Evolutionary conservation across 2,888 invertebrate species (phyloP).

Genomic region (Desoria tigrina): DNA sequence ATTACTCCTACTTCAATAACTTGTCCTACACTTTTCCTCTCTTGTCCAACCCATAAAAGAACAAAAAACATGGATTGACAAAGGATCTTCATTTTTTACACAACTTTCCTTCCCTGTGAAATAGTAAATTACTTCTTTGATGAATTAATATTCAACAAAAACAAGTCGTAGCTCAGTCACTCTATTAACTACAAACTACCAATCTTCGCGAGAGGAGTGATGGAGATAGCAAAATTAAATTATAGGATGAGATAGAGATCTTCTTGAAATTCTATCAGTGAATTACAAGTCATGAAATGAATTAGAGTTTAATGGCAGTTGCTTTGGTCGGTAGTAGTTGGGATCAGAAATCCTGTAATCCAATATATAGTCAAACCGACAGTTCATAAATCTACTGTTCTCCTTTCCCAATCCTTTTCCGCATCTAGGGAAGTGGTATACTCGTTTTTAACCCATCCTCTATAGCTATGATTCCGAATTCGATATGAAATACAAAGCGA

Average conservation of each 20-base stretch:
- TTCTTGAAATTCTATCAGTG: constrained; percentile 4
- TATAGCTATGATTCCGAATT: neutral
- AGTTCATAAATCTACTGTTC: no score
- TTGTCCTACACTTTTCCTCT: no score
- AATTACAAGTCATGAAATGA: constrained; percentile 6
- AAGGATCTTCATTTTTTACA: constrained; percentile 3
- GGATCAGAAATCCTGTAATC: no score
- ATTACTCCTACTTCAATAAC: constrained; percentile 3
- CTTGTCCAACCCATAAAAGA: neutral
- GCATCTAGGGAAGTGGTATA: no score
- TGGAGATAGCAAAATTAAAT: neutral
- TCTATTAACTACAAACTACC: no score
- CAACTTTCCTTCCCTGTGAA: neutral
- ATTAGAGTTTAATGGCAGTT: no score
- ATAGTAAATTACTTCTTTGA: constrained; percentile 8
- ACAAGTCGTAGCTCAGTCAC: no score
- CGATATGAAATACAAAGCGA: neutral
- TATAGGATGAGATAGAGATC: constrained; percentile 7
- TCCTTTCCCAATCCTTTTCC: no score
- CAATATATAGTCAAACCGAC: no score
- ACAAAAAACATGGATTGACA: constrained; percentile 1
- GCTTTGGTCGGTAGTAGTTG: no score
- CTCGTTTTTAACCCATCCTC: no score
- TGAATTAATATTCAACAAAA: constrained; percentile 9
- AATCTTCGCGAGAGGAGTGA: no score